Evolutionary conservation across 1,140 invertebrate genomes (phyloP), one percentile per base, ranked within the genome.

Genomic region (Diorhabda sublineata): DNA sequence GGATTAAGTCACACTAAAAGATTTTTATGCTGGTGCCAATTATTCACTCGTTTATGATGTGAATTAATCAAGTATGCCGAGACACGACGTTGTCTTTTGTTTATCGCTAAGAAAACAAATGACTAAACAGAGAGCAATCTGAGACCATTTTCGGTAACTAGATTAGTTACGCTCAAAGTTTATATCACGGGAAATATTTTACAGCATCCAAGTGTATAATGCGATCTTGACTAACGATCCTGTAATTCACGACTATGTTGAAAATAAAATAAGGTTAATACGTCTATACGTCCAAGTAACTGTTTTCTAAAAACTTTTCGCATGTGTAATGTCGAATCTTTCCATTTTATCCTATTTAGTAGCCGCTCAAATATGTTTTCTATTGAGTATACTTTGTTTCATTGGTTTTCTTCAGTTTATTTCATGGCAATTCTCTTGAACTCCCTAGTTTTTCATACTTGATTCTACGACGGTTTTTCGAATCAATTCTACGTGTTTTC

Each of bases 151-250:
- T 58, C 9, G 42, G 45, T 66, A 66, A 66, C 57, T 66, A 58
- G 65, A 66, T 66, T 66, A 66, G 65, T 59, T 66, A 66, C 65
- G 65, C 65, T 64, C 57, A n/a, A 47, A 44, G 52, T 66, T 44
- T 60, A 58, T 60, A 59, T 60, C 45, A 42, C 65, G 58, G 65
- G 59, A 66, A 60, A 66, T 66, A 66, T 66, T 66, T 59, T 59
- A 56, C 9, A 11, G 63, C n/a, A 56, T 9, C 8, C 56, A 64
- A 8, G 63, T 64, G 43, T 62, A 11, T 62, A 62, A 62, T 62
- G 42, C 26, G 61, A 62, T 52, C 47, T 2, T 52, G 47, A 52
- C 47, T 52, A 52, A 52, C n/a, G 47, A 8, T 6, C 47, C n/a
- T 52, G 47, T 52, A n/a, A 52, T 6, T 52, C 47, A 26, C 26